Conservation (phyloP, 2,888 invertebrate species). For the Holacanthella duospinosa region DNA sequence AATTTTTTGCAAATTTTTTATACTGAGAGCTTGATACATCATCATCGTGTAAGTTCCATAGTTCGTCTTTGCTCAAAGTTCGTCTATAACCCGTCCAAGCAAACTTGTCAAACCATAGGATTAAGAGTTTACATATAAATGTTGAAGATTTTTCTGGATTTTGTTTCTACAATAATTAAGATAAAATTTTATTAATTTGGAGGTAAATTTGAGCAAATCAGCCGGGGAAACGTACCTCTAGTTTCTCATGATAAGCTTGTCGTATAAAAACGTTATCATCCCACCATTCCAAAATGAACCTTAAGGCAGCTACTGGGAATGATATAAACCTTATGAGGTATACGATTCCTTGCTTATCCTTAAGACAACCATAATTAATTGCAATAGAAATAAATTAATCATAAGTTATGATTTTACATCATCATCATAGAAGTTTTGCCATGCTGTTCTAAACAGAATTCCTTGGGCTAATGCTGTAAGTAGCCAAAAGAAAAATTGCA, state of each 20-base stretch:
- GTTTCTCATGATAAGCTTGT: no score
- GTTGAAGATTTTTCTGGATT: slow-evolving; percentile 46
- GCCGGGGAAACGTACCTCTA: no score
- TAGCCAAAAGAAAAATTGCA: slow-evolving; percentile 7
- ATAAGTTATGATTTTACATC: no score
- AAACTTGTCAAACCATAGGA: slow-evolving; percentile 46
- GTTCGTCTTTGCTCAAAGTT: slow-evolving; percentile 43
- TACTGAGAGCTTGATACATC: neutral
- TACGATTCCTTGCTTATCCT: neutral
- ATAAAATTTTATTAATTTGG: no score
- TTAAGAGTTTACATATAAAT: slow-evolving; percentile 45
- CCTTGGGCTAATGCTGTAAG: neutral
- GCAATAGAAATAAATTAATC: no score
- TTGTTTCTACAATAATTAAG: slow-evolving; percentile 37
- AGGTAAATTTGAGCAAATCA: no score
- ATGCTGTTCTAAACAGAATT: neutral
- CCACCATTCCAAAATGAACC: slow-evolving; percentile 8
- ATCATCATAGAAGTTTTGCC: neutral
- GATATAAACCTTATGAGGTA: slow-evolving; percentile 9
- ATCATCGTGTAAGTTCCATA: slow-evolving; percentile 44
- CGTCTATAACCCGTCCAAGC: slow-evolving; percentile 43
- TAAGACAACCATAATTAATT: no score
- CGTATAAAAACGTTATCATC: no score
- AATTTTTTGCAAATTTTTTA: no score
- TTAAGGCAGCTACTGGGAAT: slow-evolving; percentile 6